Conservation (phyloP, 2,113 vertebrate genomes). For the Grammomys dolichurus region DNA sequence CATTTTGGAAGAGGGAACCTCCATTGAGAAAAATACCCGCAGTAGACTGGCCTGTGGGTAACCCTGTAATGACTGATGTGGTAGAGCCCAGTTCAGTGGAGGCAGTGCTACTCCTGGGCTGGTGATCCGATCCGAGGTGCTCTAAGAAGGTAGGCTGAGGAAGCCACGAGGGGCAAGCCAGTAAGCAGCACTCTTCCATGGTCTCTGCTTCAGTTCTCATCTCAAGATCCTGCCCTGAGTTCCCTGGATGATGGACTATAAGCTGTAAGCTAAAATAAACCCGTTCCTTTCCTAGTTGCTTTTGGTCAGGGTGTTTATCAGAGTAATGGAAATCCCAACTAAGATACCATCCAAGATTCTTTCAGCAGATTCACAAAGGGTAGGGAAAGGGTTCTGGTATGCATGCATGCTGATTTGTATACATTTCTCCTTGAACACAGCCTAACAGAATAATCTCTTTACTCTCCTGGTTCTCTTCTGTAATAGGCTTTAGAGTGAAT, state of each 20-base stretch:
- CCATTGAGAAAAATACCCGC: not conserved
- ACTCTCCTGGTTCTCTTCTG: not conserved
- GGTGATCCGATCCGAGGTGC: not conserved
- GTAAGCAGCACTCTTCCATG: not conserved
- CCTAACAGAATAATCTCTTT: fast-evolving
- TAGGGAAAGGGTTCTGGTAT: not conserved
- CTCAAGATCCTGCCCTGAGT: too few relatives aligned
- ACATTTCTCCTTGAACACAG: not conserved
- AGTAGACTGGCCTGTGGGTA: not conserved
- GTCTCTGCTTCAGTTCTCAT: not conserved
- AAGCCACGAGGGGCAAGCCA: not conserved
- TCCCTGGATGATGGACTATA: not conserved
- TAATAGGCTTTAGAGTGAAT: not conserved
- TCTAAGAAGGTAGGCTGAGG: not conserved
- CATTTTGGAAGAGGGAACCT: not conserved
- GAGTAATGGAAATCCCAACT: not conserved
- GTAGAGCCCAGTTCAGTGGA: not conserved
- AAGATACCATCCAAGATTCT: not conserved
- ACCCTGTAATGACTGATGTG: too few relatives aligned
- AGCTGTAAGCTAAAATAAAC: not conserved
- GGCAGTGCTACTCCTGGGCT: not conserved
- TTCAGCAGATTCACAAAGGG: not conserved
- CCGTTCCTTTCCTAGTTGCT: not conserved
- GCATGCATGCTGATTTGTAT: not conserved
- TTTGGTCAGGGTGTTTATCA: not conserved